These are phyloP conservation scores for Macrotus californicus DNA, from an alignment of 2,113 vertebrate genomes.

Conservation along the genomic window DNA sequence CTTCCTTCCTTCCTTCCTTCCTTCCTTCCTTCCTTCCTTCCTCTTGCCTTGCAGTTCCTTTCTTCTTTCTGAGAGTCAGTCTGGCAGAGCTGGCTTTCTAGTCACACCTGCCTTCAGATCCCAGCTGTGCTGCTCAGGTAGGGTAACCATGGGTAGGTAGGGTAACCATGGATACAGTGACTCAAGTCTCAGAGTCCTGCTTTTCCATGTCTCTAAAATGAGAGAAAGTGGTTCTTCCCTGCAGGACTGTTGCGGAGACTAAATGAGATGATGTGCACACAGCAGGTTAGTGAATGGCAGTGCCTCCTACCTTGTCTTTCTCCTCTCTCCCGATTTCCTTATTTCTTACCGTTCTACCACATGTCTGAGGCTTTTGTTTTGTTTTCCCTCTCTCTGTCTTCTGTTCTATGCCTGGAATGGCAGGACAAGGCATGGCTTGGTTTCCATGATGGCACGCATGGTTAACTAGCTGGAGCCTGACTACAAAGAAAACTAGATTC, in stretches of 20 bases:
- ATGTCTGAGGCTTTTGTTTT: background rate
- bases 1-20: no score
- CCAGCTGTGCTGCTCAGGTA: background rate
- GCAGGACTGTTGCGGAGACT: background rate
- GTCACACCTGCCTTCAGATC: background rate
- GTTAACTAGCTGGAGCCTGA: background rate
- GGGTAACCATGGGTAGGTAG: background rate
- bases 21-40: no score
- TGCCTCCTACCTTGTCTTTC: background rate
- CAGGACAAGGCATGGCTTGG: background rate
- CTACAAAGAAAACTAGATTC: background rate
- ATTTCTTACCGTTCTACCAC: no score
- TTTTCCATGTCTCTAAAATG: slow-evolving; percentile 11
- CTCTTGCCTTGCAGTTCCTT: background rate
- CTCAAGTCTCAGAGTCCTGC: background rate
- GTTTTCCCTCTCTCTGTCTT: background rate
- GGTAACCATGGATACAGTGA: slow-evolving; percentile 11
- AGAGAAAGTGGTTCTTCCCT: background rate
- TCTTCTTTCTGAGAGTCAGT: background rate
- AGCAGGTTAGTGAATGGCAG: background rate
- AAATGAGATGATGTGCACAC: background rate
- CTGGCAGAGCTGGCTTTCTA: background rate
- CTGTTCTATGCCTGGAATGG: background rate
- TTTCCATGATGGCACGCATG: background rate
- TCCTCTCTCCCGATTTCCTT: background rate